Percentiles rank a stretch among this genome's conserved stretches.
Evolutionary conservation across 2,113 vertebrate genomes (phyloP).

Genomic region (Dolichotis patagonum): DNA sequence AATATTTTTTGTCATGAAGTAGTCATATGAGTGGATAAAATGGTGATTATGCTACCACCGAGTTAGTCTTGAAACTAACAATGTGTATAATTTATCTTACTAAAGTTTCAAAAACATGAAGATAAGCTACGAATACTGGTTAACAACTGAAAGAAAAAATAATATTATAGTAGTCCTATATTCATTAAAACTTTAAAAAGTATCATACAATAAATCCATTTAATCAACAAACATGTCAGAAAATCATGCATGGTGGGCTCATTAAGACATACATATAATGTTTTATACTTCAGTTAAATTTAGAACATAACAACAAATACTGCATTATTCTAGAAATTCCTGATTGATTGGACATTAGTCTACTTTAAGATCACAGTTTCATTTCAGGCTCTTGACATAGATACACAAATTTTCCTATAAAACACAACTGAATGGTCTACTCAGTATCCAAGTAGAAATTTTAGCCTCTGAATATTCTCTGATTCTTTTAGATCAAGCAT

Average conservation of each 20-base stretch:
- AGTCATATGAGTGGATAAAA: not conserved
- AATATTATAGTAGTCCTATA: not conserved
- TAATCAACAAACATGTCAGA: conserved; percentile 33
- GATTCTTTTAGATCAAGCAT: not conserved
- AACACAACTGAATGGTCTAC: not conserved
- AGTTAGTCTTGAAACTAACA: not conserved
- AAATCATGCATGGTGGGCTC: not conserved
- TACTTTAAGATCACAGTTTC: not conserved
- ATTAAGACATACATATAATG: not conserved
- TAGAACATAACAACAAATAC: not conserved
- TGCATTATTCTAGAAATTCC: not conserved
- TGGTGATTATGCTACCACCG: not conserved
- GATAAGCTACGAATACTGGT: not conserved
- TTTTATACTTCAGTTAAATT: conserved; percentile 29
- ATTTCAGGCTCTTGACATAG: not conserved
- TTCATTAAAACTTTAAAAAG: conserved; percentile 12
- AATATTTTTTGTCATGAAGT: not conserved
- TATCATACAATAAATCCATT: conserved; percentile 49
- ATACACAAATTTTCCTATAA: conserved; percentile 13
- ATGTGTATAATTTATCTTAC: not conserved
- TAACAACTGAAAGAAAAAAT: conserved; percentile 4
- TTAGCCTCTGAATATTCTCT: conserved; percentile 49
- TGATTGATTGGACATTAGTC: not conserved
- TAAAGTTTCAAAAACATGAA: not conserved
- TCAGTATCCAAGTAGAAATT: not conserved